These are phyloP conservation scores for Tragopan temminckii DNA, from an alignment of 2,797 vertebrate species.

Conservation along the genomic window DNA sequence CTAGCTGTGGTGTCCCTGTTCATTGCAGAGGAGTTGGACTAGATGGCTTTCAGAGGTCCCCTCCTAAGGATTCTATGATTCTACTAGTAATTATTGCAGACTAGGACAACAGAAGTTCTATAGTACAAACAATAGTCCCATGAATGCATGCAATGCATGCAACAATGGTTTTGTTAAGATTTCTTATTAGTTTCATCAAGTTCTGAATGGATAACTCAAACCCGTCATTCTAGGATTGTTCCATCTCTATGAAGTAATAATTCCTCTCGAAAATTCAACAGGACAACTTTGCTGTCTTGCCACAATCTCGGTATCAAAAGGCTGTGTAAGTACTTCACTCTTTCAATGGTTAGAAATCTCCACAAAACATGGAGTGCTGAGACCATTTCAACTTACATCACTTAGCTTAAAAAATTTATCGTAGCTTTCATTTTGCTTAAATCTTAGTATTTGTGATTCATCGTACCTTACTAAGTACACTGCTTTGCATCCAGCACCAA, in stretches of 20 bases:
- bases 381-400: neutral
- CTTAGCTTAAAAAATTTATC: neutral
- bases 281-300: neutral
- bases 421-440: neutral
- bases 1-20: too few relatives aligned
- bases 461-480: neutral
- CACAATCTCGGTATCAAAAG: neutral
- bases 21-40: too few relatives aligned
- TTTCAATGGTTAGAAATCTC: neutral
- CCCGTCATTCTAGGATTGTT: neutral
- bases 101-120: neutral
- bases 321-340: neutral
- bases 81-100: neutral
- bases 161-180: neutral
- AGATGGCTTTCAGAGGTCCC: too few relatives aligned
- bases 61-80: too few relatives aligned
- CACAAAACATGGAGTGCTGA: neutral
- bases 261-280: neutral
- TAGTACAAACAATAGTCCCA: neutral
- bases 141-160: neutral
- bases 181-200: neutral
- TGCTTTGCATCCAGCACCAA: neutral
- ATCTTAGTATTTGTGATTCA: neutral
- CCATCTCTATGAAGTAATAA: neutral
- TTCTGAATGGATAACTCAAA: neutral